Base-by-base conservation (phyloP, 2,888 invertebrate species). In the Brachypalpus laphriformis region DNA sequence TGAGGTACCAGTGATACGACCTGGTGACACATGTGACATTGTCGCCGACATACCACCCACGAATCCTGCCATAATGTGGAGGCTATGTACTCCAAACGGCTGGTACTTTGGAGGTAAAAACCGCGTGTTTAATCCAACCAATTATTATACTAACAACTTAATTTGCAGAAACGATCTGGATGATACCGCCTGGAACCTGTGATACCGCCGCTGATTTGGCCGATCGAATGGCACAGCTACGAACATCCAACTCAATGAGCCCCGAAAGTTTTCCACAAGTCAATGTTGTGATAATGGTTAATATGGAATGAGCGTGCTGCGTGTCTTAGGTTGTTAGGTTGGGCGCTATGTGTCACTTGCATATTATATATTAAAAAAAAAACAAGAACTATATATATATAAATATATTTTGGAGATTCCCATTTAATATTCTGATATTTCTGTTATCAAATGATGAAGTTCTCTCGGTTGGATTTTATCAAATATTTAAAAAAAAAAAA, bases 21-120 rank as follows among this genome's bases (percentile, higher is more conserved):
- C 98, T 3, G 96, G 96, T 78, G 95, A 96, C 90, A 94, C 94
- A 70, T 94, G 94, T 70, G 95, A 96, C 89, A 93, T 98, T 70
- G 94, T 95, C 88, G 93, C 98, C 83, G 95, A 96, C 89, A 89
- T 91, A 80, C 88, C 89, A 82, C 95, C 98, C 93, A 94, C 94
- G 63, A 97, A 97, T 89, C 98, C 98, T 7, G 92, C 93, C 91
- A 97, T 97, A 88, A 96, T 97, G 93, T 99, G 98, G 96, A 95
- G 98, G 89, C 94, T 98, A 93, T 95, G 96, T 89, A 97, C 97
- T 76, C 94, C 96, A 45, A 95, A 95, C 89, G 98, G 98, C 83
- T 94, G 96, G 89, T 97, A 96, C 92, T 98, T 98, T 93, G 99
- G 99, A 92, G 98, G 98, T 98, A 93, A 91, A 85, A 4, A 40